phyloP scores from a whole-genome alignment of 1,140 invertebrate genomes.

The Aradophagus sp. region DNA sequence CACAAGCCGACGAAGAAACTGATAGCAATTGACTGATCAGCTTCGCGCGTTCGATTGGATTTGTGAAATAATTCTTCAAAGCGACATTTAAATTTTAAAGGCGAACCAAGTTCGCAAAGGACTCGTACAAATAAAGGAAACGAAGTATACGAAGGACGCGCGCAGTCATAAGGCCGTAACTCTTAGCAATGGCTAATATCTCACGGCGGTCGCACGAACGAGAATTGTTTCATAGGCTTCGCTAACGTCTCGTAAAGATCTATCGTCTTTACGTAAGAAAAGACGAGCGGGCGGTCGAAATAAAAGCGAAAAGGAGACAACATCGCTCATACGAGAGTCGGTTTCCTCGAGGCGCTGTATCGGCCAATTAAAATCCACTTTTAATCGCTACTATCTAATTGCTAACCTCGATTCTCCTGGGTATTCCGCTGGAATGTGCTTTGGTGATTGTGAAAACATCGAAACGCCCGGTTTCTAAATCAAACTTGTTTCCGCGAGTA shows the following conservation, averaged over 20 bases:
- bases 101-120: no score
- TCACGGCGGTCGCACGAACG: conserved; percentile 69
- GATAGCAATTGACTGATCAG: no score
- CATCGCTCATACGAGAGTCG: conserved; percentile 48
- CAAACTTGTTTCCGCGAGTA: conserved; percentile 19
- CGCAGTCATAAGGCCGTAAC: conserved; percentile 61
- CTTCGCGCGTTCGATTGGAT: no score
- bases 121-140: conserved; percentile 4
- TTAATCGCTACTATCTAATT: conserved; percentile 72
- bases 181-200: conserved; percentile 72
- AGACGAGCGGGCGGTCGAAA: conserved; percentile 27
- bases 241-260: conserved; percentile 69
- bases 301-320: conserved; percentile 36
- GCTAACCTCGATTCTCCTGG: conserved; percentile 67
- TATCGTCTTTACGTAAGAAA: conserved; percentile 61
- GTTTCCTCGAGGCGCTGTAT: conserved; percentile 60
- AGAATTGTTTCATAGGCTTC: conserved; percentile 73
- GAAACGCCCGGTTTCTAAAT: conserved; percentile 35
- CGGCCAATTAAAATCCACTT: conserved; percentile 70
- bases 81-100: no score
- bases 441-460: conserved; percentile 42
- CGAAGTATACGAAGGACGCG: conserved; percentile 24
- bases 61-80: background rate
- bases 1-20: no score
- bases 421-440: conserved; percentile 56